phyloP scores from a whole-genome alignment of 2,113 vertebrate genomes.

The Oryzias javanicus region DNA sequence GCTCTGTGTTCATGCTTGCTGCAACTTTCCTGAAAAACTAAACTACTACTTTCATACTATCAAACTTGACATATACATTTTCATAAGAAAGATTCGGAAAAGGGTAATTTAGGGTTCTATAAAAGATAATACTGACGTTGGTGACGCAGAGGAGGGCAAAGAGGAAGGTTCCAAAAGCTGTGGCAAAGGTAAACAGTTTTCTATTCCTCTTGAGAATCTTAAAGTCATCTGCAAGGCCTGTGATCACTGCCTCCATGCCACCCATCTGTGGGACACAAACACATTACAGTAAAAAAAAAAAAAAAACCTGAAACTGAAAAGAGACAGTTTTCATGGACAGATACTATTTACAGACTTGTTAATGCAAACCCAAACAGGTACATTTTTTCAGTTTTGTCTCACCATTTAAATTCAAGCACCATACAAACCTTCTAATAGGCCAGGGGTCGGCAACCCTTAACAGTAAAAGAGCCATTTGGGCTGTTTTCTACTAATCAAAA shows the following conservation, averaged over 20 bases:
- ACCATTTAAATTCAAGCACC: no score
- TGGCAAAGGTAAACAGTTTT: constrained; percentile 90
- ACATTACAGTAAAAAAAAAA: constrained; percentile 1
- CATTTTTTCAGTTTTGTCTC: no score
- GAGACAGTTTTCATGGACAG: no score
- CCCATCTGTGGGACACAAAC: constrained; percentile 85
- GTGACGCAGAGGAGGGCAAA: constrained; percentile 90
- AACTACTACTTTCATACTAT: no score
- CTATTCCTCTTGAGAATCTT: constrained; percentile 90
- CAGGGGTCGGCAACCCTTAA: no score
- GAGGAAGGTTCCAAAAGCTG: constrained; percentile 88
- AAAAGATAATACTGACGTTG: constrained; percentile 82
- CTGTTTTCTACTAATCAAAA: no score
- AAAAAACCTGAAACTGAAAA: background rate
- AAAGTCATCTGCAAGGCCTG: constrained; percentile 94
- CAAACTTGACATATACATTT: no score
- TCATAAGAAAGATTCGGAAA: no score
- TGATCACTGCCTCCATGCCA: constrained; percentile 97
- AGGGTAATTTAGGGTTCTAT: background rate
- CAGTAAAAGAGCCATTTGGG: no score
- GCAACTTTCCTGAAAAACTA: background rate
- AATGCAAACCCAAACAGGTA: no score
- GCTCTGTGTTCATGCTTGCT: background rate
- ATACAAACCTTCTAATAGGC: no score
- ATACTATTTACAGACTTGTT: no score